Evolutionary conservation across 1,140 invertebrate species (phyloP).

Genomic region (Neocloeon triangulifer): DNA sequence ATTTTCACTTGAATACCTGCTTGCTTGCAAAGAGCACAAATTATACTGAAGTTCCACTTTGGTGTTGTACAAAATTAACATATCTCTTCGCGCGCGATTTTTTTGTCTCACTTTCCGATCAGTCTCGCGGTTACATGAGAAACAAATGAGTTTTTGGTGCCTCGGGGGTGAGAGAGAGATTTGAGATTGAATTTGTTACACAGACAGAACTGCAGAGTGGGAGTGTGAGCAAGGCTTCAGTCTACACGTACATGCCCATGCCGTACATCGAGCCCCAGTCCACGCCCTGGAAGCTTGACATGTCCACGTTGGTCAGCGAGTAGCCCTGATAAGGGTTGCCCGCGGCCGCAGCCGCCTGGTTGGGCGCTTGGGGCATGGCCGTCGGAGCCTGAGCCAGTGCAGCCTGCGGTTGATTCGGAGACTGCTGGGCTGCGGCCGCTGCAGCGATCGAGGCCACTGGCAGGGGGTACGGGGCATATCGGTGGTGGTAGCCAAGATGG

Average conservation of each 20-base stretch:
- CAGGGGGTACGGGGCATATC: constrained; percentile 46
- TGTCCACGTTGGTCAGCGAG: constrained; percentile 63
- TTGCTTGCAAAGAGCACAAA: too few species aligned
- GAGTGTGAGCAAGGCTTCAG: too few species aligned
- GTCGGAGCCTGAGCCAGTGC: constrained; percentile 18
- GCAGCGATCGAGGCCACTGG: constrained; percentile 29
- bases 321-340: constrained; percentile 57
- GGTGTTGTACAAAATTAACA: too few species aligned
- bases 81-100: too few species aligned
- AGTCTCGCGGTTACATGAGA: too few species aligned
- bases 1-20: too few species aligned
- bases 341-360: constrained; percentile 27
- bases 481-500: constrained; percentile 38
- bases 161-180: too few species aligned
- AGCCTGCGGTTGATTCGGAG: constrained; percentile 18
- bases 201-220: too few species aligned
- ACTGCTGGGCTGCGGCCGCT: constrained; percentile 21
- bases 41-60: too few species aligned
- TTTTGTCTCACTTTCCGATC: too few species aligned
- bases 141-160: too few species aligned
- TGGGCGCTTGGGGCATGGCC: constrained; percentile 22
- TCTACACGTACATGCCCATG: constrained; percentile 77
- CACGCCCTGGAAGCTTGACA: constrained; percentile 73
- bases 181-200: too few species aligned
- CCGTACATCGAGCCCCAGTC: constrained; percentile 78